Base-by-base conservation (phyloP, 2,888 invertebrate species). In the Cantharis rustica region DNA sequence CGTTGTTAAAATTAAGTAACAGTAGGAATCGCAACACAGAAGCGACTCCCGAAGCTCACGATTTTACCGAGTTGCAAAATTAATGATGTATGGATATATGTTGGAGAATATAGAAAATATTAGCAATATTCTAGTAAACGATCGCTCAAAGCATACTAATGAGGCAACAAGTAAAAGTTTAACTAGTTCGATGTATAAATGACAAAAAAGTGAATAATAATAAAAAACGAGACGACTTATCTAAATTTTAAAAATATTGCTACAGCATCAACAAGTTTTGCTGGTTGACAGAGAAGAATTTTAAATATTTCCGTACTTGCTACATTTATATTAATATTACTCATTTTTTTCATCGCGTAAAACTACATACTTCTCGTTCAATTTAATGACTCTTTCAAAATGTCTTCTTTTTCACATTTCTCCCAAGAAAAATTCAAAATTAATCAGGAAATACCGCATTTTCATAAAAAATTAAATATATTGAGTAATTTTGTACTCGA, bases 121-220 rank as follows among this genome's bases (percentile, higher is more conserved):
- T 70, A 78, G 66, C 73, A 71, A 69, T 75, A 73, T 71, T 70
- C 63, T 69, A 75, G 73, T 68, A 75, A 75, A 73, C 71, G 68
- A 73, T 73, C 78, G 75, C 26, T 61, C 61, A 61, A 16, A 75
- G 78, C 75, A 75, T 78, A 75, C 75, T 78, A 78, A 78, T 78
- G 75, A 68, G 16, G 66, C 61, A 73, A 71, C 70, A 69, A 75
- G 75, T 71, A 75, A 75, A 74, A 78, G 75, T 73, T 27, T 69
- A 72, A 75, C 75, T 73, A 64, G 75, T 72, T 62, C 62, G 69
- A 62, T 61, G 61, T 68, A 66, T 31, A 75, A 73, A 73, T 72
- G 75, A 72, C 26, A 75, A 62, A 63, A 68, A 31, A 61, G 26
- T 66, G 64, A 69, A 74, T 68, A 77, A 77, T 63, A 72, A 68